These are phyloP conservation scores for Chaetops frenatus DNA, from an alignment of 2,113 vertebrate species.

Conservation along the genomic window DNA sequence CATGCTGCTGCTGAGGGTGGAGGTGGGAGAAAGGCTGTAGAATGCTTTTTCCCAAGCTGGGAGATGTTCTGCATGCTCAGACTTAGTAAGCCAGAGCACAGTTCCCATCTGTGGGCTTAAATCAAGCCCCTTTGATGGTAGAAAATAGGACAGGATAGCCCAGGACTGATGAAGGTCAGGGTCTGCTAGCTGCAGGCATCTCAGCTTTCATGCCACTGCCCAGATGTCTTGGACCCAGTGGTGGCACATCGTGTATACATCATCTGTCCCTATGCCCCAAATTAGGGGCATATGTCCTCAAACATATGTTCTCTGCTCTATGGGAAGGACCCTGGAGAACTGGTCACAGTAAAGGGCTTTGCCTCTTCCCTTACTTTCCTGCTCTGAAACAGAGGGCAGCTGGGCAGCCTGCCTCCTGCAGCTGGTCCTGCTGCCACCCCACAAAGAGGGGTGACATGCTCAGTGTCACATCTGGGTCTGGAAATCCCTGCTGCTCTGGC, in stretches of 20 bases:
- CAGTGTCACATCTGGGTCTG: rapidly evolving
- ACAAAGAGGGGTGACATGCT: background rate
- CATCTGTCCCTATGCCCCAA: background rate
- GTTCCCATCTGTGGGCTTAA: background rate
- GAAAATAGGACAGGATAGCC: background rate
- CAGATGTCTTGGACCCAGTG: background rate
- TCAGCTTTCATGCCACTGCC: background rate
- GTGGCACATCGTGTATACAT: background rate
- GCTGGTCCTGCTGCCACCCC: background rate
- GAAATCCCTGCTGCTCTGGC: background rate
- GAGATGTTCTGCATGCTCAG: background rate
- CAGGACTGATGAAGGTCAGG: background rate
- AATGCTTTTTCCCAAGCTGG: background rate
- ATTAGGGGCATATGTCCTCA: background rate
- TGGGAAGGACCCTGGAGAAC: background rate
- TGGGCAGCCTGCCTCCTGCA: background rate
- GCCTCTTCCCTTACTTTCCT: background rate
- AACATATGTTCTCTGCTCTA: background rate
- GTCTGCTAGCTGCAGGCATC: background rate
- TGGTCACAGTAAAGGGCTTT: background rate
- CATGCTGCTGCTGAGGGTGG: background rate
- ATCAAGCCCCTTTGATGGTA: background rate
- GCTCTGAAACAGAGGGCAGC: background rate
- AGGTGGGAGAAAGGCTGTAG: background rate
- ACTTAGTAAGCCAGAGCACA: background rate